Base-by-base conservation (phyloP, 1,140 invertebrate species). In the Prorops nasuta region DNA sequence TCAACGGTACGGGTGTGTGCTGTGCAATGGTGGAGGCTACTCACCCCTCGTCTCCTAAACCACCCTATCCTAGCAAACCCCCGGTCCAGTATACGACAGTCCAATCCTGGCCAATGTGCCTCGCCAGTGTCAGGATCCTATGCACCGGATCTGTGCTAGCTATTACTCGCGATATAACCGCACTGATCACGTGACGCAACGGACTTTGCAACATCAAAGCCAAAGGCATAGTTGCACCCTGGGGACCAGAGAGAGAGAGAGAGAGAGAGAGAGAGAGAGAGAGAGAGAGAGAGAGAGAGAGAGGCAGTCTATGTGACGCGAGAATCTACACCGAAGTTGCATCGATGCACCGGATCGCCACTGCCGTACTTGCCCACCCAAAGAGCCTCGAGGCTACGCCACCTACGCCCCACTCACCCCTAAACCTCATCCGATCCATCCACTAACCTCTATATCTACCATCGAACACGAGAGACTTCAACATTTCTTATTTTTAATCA, bases 141-240 rank as follows among this genome's bases (percentile, higher is more conserved):
- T 56, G 42, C 53, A n/a, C n/a, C n/a, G n/a, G n/a, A 10, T 28
- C 4, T 28, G 24, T 28, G 24, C 24, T 4, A 28, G 24, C 64
- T 71, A 76, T 74, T 74, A 71, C 65, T 62, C 58, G 59, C 58
- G 60, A 64, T 71, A 64, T 67, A 69, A 64, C 58, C 55, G 56
- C 44, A n/a, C n/a, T 60, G 66, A 71, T 74, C 67, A 59, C 54
- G 61, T 68, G 66, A 64, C 62, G 63, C 59, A 32, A 59, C 9
- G 14, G 34, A 6, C 34, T n/a, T 60, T 62, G 60, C 64, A 69
- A 77, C 71, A 76, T 77, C 74, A 77, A 77, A 77, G 74, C 67
- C 73, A 77, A 76, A 76, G 72, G 71, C 70, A 76, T 72, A 70
- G 69, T 69, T 72, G 70, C 53, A 66, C 67, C 63, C 67, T 43